Base-by-base conservation (phyloP, 2,888 invertebrate species). In the Machimus atricapillus region DNA sequence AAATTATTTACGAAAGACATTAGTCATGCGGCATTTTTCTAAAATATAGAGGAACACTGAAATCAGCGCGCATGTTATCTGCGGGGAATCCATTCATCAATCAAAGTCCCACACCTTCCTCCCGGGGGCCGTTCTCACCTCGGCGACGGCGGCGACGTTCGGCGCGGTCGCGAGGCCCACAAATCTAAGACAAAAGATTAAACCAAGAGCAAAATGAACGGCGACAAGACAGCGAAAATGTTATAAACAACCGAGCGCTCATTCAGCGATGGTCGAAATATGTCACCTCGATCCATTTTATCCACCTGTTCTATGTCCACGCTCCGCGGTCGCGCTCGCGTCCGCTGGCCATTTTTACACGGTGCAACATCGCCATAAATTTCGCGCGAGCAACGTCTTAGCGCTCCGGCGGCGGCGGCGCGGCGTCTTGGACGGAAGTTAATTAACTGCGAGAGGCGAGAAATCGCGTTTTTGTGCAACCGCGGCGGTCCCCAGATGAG, bases 171-270 rank as follows among this genome's bases (percentile, higher is more conserved):
- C 79, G 52, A 52, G 46, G 27, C 46, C 46, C 79, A 79, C 79
- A 79, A 52, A 79, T 79, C 79, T 79, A 46, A 79, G 79, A 79
- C 46, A 79, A 79, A 79, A 79, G 79, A 79, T 79, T 66, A 56
- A 79, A 52, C 27, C 27, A 34, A 79, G 52, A 78, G 43, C 37
- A 43, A 23, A 27, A 79, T 23, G 27, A 14, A 27, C 66, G 66
- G 66, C 12, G 23, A 66, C 27, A 66, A 66, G 66, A 52, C 27
- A 79, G 52, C 52, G 52, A 79, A 79, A 79, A 79, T 79, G 52
- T 52, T 52, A 79, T 31, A 79, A 79, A 79, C 79, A 66, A 23
- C 66, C 66, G 66, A 23, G 66, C 23, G n/a, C 19, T 58, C 58
- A 58, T 58, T 58, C 58, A 58, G 58, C 27, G 66, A 66, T 66